Evolutionary conservation across 2,113 vertebrate species (phyloP).

Genomic region (Circaetus cinerascens): DNA sequence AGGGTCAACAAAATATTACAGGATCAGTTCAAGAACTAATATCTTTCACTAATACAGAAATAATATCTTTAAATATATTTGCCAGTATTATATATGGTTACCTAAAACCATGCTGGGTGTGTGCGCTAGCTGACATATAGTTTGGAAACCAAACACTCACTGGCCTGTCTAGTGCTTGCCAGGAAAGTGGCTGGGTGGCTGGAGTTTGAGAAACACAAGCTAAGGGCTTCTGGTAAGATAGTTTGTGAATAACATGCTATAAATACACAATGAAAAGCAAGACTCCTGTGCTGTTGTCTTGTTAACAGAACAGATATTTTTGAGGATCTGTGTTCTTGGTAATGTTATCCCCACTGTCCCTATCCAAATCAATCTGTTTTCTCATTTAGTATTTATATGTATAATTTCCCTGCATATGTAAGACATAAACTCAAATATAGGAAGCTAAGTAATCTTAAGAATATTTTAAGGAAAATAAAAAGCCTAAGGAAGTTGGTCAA

Average conservation of each 20-base stretch:
- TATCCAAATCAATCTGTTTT: not conserved
- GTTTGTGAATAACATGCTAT: not conserved
- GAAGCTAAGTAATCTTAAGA: not conserved
- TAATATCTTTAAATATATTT: not conserved
- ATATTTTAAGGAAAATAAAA: not conserved
- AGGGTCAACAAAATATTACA: not conserved
- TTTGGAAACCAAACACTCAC: not conserved
- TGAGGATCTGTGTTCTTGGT: not conserved
- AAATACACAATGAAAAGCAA: not conserved
- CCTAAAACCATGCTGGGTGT: not conserved
- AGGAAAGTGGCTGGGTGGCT: not conserved
- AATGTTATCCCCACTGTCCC: not conserved
- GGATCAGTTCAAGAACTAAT: not conserved
- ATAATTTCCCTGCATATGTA: not conserved
- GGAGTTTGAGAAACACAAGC: not conserved
- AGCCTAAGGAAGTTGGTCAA: not conserved
- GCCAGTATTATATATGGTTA: fast-evolving
- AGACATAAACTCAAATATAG: not conserved
- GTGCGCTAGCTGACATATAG: not conserved
- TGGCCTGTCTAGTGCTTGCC: not conserved
- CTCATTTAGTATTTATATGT: not conserved
- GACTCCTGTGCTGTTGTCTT: fast-evolving
- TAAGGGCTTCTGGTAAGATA: not conserved
- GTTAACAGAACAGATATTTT: not conserved
- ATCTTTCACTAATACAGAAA: not conserved